phyloP scores from a whole-genome alignment of 2,113 vertebrate species.

The Brienomyrus longianalis region DNA sequence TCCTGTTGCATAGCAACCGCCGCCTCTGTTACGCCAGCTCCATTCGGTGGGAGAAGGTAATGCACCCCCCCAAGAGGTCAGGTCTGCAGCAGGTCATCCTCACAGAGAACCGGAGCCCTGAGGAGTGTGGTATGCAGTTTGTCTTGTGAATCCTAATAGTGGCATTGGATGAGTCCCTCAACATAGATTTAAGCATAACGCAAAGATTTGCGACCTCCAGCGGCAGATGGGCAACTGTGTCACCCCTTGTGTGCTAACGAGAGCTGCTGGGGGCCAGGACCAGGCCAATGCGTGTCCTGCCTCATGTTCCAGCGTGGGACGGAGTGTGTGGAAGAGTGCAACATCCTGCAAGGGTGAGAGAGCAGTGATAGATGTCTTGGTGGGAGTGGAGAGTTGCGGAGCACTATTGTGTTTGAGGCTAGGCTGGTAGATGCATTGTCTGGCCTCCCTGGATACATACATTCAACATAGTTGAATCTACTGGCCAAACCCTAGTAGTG shows the following conservation, averaged over 20 bases:
- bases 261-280: conserved; percentile 86
- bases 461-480: background rate
- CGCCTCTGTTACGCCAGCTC: conserved; percentile 78
- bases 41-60: conserved; percentile 72
- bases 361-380: background rate
- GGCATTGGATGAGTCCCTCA: background rate
- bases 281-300: conserved; percentile 78
- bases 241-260: conserved; percentile 66
- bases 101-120: conserved; percentile 64
- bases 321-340: conserved; percentile 84
- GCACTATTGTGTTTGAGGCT: background rate
- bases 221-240: conserved; percentile 59
- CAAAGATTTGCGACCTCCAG: conserved; percentile 41
- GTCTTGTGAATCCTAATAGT: background rate
- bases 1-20: conserved; percentile 78
- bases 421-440: background rate
- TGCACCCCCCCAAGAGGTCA: conserved; percentile 67
- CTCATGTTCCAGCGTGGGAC: conserved; percentile 69
- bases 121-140: conserved; percentile 65
- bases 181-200: background rate
- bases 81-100: conserved; percentile 67
- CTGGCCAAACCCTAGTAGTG: background rate
- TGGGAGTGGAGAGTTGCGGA: background rate
- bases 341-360: conserved; percentile 74
- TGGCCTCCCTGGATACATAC: background rate